A percentile compares a stretch with the other conserved stretches of the same genome.
Evolutionary conservation across 2,888 invertebrate genomes (phyloP).

Genomic region (Selenia dentaria): DNA sequence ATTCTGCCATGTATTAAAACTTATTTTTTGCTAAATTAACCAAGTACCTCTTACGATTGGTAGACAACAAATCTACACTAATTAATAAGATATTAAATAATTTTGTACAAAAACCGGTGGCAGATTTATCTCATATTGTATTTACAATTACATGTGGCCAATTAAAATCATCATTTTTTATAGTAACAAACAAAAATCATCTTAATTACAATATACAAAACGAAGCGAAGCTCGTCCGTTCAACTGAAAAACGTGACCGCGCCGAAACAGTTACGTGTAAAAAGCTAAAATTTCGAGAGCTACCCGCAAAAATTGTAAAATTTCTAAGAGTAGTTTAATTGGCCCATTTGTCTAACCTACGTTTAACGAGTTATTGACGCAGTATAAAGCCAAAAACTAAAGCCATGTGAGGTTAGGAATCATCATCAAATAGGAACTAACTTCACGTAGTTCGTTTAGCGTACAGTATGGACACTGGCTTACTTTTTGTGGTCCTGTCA

Average conservation of each 20-base stretch:
- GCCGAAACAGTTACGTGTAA: conserved; percentile 58
- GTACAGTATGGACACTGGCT: conserved; percentile 1
- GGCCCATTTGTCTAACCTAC: conserved; percentile 63
- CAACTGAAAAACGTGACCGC: conserved; percentile 50
- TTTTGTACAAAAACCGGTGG: too few relatives aligned
- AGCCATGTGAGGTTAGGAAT: neutral
- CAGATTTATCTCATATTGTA: too few relatives aligned
- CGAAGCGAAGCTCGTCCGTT: conserved; percentile 63
- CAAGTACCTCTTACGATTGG: too few relatives aligned
- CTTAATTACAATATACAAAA: conserved; percentile 68
- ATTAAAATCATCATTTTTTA: conserved; percentile 36
- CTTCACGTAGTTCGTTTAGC: neutral
- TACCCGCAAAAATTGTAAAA: conserved; percentile 67
- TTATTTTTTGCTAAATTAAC: too few relatives aligned
- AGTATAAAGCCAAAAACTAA: conserved; percentile 2
- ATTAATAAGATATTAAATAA: too few relatives aligned
- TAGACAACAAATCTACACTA: too few relatives aligned
- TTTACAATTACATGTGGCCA: conserved; percentile 9
- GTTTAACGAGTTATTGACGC: conserved; percentile 19
- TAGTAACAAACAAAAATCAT: conserved; percentile 28
- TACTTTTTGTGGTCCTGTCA: too few relatives aligned
- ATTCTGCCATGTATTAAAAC: too few relatives aligned
- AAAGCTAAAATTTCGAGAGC: conserved; percentile 63
- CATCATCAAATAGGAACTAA: neutral
- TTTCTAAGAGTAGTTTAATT: conserved; percentile 48